Evolutionary conservation across 1,140 invertebrate species (phyloP).

Genomic region (Popillia japonica): DNA sequence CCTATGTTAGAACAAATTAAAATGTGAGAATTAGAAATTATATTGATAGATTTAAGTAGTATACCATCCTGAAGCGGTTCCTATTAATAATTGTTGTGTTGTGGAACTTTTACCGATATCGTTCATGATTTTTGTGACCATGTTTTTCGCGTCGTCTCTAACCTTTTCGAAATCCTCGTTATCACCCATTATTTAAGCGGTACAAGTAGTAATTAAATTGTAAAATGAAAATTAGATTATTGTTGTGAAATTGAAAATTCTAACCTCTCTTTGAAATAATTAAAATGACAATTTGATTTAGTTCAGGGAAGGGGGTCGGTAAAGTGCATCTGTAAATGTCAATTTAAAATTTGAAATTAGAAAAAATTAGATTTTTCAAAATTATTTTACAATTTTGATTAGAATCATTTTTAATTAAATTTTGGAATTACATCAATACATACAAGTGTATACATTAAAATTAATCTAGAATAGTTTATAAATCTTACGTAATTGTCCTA

Average conservation of each 20-base stretch:
- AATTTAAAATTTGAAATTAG: too few relatives aligned
- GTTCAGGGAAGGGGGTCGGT: too few relatives aligned
- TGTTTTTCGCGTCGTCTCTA: constrained; percentile 30
- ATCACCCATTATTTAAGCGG: neutral
- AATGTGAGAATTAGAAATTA: neutral
- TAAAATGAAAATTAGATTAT: neutral
- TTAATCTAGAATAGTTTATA: too few relatives aligned
- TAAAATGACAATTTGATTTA: neutral
- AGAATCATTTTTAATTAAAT: too few relatives aligned
- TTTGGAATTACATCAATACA: too few relatives aligned
- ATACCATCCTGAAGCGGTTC: constrained; percentile 37
- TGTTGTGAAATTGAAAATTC: neutral
- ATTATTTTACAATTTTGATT: too few relatives aligned
- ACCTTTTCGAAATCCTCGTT: constrained; percentile 27
- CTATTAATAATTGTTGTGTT: constrained; percentile 28
- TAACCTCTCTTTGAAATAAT: neutral
- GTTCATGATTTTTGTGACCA: constrained; percentile 15
- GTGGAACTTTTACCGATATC: constrained; percentile 23
- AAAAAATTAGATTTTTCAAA: too few relatives aligned
- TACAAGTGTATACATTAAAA: too few relatives aligned
- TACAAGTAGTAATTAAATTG: neutral
- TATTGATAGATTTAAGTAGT: neutral
- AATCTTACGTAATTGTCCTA: neutral
- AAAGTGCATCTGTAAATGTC: neutral
- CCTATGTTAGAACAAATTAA: constrained; percentile 1